phyloP scores from a whole-genome alignment of 2,113 vertebrate genomes.

The Psophia crepitans region DNA sequence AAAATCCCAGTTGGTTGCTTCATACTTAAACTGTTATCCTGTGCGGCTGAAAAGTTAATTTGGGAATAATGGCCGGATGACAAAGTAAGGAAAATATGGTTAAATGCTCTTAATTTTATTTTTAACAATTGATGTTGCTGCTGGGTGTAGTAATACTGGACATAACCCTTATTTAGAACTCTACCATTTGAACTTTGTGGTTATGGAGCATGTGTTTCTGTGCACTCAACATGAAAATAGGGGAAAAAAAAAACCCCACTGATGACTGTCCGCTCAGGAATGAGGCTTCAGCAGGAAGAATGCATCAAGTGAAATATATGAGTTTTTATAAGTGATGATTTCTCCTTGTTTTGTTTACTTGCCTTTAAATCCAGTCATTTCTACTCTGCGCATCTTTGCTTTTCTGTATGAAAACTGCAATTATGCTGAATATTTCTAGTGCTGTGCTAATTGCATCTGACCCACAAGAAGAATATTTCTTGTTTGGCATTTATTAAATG shows the following conservation, averaged over 20 bases:
- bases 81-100: slow-evolving; percentile 5
- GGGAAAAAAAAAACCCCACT: background rate
- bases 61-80: background rate
- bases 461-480: background rate
- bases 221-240: background rate
- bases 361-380: background rate
- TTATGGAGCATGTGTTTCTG: background rate
- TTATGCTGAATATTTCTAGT: background rate
- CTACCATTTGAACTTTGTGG: background rate
- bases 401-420: background rate
- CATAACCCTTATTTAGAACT: background rate
- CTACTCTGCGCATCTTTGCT: background rate
- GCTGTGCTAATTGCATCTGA: background rate
- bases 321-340: background rate
- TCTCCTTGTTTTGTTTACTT: background rate
- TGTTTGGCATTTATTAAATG: background rate
- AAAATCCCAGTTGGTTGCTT: slow-evolving; percentile 13
- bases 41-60: background rate
- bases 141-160: background rate
- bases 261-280: background rate
- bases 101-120: background rate
- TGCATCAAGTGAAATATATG: background rate
- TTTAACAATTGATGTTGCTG: background rate
- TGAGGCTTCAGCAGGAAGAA: background rate
- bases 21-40: background rate